These are phyloP conservation scores for Chrysopa pallens DNA, from an alignment of 1,140 invertebrate genomes.

Conservation along the genomic window DNA sequence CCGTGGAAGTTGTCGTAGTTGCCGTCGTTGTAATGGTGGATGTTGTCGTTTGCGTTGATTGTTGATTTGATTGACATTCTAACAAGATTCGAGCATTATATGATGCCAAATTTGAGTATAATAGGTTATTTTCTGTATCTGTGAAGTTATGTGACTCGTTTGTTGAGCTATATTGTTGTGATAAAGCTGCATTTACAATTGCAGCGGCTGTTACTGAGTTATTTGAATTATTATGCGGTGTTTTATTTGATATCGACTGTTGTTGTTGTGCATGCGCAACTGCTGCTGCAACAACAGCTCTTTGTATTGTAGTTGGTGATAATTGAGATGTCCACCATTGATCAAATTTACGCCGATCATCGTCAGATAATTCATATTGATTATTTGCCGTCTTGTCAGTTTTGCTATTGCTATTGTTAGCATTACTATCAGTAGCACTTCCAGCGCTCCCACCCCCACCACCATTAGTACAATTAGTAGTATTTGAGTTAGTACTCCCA, in stretches of 20 bases:
- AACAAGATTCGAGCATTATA: too few relatives aligned
- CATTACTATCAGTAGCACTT: constrained; percentile 45
- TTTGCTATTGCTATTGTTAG: constrained; percentile 23
- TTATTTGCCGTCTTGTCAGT: constrained; percentile 30
- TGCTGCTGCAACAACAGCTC: too few relatives aligned
- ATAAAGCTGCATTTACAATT: constrained; percentile 5
- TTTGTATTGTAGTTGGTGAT: constrained; percentile 28
- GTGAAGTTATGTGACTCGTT: too few relatives aligned
- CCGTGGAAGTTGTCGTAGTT: constrained; percentile 22
- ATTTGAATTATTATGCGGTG: not conserved
- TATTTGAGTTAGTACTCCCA: too few relatives aligned
- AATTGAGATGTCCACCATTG: constrained; percentile 51
- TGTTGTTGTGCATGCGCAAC: constrained; percentile 16
- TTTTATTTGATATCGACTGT: constrained; percentile 5
- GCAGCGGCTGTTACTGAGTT: not conserved
- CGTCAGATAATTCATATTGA: constrained; percentile 47
- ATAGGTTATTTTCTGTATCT: not conserved
- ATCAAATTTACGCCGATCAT: constrained; percentile 57
- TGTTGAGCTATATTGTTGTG: not conserved
- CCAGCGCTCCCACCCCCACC: not conserved
- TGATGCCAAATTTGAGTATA: too few relatives aligned
- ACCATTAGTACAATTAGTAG: not conserved
- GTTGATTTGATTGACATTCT: not conserved
- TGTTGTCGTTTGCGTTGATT: not conserved
- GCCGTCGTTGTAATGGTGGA: constrained; percentile 1